A percentile compares a stretch with the other conserved stretches of the same genome.
These are phyloP conservation scores for Phaenicophaeus curvirostris DNA, from an alignment of 2,797 vertebrate genomes.

Conservation along the genomic window DNA sequence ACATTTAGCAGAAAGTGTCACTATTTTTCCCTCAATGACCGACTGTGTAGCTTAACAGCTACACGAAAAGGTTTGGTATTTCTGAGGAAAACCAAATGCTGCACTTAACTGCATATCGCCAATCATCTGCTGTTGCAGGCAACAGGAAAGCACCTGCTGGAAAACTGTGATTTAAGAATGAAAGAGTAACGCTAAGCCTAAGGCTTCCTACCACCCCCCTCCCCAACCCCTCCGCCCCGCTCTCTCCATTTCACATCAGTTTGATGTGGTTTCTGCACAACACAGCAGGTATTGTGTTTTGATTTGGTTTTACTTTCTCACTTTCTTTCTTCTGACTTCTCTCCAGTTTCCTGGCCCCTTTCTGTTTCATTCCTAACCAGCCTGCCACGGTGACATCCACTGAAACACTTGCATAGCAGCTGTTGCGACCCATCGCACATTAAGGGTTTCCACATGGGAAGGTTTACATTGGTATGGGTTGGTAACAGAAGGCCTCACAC, in stretches of 20 bases:
- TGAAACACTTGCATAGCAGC: not conserved
- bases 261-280: not conserved
- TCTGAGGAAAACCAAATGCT: not conserved
- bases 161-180: constrained; percentile 1
- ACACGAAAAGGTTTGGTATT: not conserved
- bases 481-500: not conserved
- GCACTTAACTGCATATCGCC: not conserved
- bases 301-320: not conserved
- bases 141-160: not conserved
- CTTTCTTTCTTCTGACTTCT: not conserved
- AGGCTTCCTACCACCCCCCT: not conserved
- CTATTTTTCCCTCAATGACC: not conserved
- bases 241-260: not conserved
- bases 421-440: not conserved
- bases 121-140: not conserved
- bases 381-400: not conserved
- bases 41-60: not conserved
- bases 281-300: not conserved
- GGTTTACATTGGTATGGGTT: not conserved
- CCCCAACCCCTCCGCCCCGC: too few relatives aligned
- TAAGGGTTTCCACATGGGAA: not conserved
- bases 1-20: not conserved
- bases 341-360: not conserved
- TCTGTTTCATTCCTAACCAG: not conserved
- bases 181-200: not conserved